Evolutionary conservation across 2,888 invertebrate genomes (phyloP), one percentile per base, ranked within the genome.

Genomic region (Tinea trinotella): DNA sequence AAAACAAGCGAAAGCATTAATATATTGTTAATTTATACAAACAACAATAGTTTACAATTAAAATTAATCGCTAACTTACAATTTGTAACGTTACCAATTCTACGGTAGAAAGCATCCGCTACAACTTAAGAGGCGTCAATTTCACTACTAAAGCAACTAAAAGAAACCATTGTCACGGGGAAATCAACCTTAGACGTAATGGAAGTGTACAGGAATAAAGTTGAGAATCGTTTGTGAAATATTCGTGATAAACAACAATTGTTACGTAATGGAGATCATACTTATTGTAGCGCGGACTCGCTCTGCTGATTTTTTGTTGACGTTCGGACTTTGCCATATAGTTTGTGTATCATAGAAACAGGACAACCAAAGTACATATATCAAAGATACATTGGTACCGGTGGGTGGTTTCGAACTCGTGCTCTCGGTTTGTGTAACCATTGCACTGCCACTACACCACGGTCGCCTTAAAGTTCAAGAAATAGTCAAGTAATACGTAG

Each of bases 81-180:
- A 40, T 40, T 40, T 40, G 40, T 40, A 40, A 13, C 40, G 40
- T 40, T 40, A 40, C 40, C 40, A 40, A 40, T 40, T 40, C 40
- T 40, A 40, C 40, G 40, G 40, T 40, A 40, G 15, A 40, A 40
- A 40, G 13, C 40, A 13, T 40, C 40, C 40, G 40, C 40, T 40
- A 40, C 12, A 15, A 40, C 12, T 40, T 40, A 40, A 40, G 40
- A 40, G 40, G 40, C 40, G 40, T 40, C 13, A 40, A 40, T 40
- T 40, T 40, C 40, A 40, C 40, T 40, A 13, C 7, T 40, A 40
- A 30, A 40, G 13, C 13, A 6, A 13, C 7, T 12, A 15, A 40
- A 40, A 15, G 40, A 40, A 15, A 13, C 7, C n/a, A 13, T 12
- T 13, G 30, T 30, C n/a, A n/a, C 2, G 1, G 40, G 15, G 13